Evolutionary conservation across 2,113 vertebrate genomes (phyloP).

Genomic region (Engystomops pustulosus): DNA sequence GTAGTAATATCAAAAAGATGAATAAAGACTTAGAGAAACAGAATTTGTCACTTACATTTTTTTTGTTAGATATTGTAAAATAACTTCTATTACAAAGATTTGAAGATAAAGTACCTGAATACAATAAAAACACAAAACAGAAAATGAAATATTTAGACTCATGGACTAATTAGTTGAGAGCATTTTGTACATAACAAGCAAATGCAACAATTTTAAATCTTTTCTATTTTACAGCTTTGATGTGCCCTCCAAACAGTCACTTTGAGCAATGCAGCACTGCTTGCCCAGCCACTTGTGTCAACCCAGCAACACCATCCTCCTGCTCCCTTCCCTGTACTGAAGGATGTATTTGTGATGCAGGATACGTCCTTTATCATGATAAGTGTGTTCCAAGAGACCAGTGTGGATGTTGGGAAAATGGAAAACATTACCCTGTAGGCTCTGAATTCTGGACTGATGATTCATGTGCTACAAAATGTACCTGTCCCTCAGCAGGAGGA

Average conservation of each 20-base stretch:
- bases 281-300: constrained; percentile 68
- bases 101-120: no score
- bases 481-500: constrained; percentile 68
- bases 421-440: constrained; percentile 66
- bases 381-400: constrained; percentile 63
- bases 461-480: constrained; percentile 71
- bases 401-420: constrained; percentile 66
- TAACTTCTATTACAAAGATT: no score
- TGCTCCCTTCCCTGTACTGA: constrained; percentile 62
- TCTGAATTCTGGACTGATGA: constrained; percentile 76
- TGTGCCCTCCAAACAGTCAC: constrained; percentile 62
- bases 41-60: not conserved
- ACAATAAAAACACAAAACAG: no score
- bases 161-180: no score
- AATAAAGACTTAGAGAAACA: not conserved
- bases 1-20: not conserved
- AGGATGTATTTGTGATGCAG: constrained; percentile 63
- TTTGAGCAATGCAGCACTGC: constrained; percentile 64
- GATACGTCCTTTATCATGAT: constrained; percentile 63
- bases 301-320: fast-evolving
- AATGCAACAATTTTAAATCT: not conserved
- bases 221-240: constrained; percentile 62
- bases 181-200: no score
- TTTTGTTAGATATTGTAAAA: no score
- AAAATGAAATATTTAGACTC: not conserved